Evolutionary conservation across 2,113 vertebrate genomes (phyloP).

Genomic region (Redunca redunca): DNA sequence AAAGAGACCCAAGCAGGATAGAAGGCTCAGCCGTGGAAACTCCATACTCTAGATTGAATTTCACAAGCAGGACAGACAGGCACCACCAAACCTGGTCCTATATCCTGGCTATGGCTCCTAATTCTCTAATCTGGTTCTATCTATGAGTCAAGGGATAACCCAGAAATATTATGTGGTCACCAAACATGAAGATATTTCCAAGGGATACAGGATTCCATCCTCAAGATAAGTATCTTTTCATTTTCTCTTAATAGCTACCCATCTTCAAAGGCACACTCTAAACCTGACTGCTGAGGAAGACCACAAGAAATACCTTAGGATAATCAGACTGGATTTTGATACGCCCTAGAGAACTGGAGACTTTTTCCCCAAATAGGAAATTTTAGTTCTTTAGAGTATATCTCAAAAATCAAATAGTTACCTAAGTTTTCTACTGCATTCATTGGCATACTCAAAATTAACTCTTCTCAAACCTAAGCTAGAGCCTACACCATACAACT

Average conservation of each 20-base stretch:
- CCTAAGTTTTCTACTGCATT: not conserved
- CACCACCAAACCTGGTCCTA: not conserved
- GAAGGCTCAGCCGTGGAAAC: not conserved
- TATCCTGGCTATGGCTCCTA: not conserved
- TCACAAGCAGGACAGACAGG: conserved; percentile 36
- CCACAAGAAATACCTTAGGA: not conserved
- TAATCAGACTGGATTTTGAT: not conserved
- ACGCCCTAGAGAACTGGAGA: not conserved
- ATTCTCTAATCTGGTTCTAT: conserved; percentile 5
- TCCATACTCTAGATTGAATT: conserved; percentile 21
- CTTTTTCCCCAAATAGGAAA: not conserved
- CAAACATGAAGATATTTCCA: conserved; percentile 7
- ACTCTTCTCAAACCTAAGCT: not conserved
- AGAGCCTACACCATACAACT: not conserved
- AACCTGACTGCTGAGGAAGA: not conserved
- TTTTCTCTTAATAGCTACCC: not conserved
- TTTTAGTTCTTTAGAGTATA: not conserved
- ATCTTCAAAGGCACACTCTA: not conserved
- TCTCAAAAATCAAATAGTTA: not conserved
- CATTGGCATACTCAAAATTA: not conserved
- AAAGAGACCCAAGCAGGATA: not conserved
- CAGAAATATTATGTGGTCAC: conserved; percentile 12
- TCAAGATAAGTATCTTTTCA: not conserved
- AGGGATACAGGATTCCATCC: not conserved
- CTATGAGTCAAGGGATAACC: conserved; percentile 34